Base-by-base conservation (phyloP, 2,888 invertebrate genomes). In the Drosophila neutralis region DNA sequence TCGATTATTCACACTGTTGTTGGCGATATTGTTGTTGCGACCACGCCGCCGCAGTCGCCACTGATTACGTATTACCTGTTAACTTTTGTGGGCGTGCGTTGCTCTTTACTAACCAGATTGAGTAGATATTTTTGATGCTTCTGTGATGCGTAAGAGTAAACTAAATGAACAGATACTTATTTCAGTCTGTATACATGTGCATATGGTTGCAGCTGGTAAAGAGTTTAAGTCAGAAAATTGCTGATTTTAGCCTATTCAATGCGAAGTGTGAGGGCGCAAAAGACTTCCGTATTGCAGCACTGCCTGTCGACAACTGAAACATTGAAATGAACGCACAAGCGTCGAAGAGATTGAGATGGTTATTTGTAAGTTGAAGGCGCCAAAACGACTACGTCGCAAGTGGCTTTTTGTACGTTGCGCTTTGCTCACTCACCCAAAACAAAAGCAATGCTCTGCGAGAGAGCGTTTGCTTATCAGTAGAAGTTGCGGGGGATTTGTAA, bases 221-320 rank as follows among this genome's bases (percentile, higher is more conserved):
- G 24, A 48, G 36, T 73, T 76, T 78, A 59, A 61, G 73, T 80
- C 66, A 79, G 54, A 45, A 80, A 69, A 53, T 7, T 10, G 13
- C 5, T 38, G n/a, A n/a, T 56, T 38, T 24, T 45, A 18, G 15
- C 2, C 61, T 11, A 1, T 71, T 64, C 42, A 21, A 24, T 27
- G 51, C 29, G 10, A 38, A 48, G 31, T 40, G 64, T 49, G 58
- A 53, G 53, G 36, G 48, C 45, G 42, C 45, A 65, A 51, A 65
- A 59, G 42, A 73, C 77, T 78, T 81, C 83, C 82, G 78, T 69
- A 48, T 35, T 58, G 80, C 54, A 67, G 68, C 61, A 80, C 61
- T 70, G 85, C 64, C 73, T 60, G 67, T 52, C 69, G 76, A 82
- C 73, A 78, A 85, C 85, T 85, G 65, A 87, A 87, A 79, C 11